These are phyloP conservation scores for Protaetia brevitarsis DNA, from an alignment of 1,140 invertebrate species.

Conservation along the genomic window DNA sequence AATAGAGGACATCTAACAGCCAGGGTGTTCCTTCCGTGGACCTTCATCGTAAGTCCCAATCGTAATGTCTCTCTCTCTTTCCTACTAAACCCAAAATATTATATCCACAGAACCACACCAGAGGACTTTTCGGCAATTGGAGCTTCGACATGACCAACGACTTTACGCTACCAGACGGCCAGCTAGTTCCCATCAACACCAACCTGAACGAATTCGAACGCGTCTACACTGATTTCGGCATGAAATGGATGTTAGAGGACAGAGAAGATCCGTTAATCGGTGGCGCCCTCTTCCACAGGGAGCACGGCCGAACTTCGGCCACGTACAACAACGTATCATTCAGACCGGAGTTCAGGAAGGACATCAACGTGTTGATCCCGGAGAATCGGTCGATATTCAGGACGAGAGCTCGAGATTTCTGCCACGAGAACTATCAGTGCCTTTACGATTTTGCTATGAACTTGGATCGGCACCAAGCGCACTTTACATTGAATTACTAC, in stretches of 20 bases:
- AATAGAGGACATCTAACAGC: constrained; percentile 83
- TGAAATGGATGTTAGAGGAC: constrained; percentile 77
- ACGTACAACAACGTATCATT: constrained; percentile 78
- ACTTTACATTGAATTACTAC: constrained; percentile 82
- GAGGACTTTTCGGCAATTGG: constrained; percentile 89
- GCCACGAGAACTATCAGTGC: constrained; percentile 81
- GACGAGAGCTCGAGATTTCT: constrained; percentile 64
- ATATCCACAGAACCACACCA: constrained; percentile 75
- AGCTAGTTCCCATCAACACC: constrained; percentile 49
- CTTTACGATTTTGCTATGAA: constrained; percentile 85
- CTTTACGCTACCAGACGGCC: constrained; percentile 74
- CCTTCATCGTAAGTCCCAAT: constrained; percentile 72
- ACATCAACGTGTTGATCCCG: constrained; percentile 69
- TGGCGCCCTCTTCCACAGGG: constrained; percentile 71
- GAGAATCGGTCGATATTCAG: constrained; percentile 67
- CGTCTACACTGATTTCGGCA: constrained; percentile 72
- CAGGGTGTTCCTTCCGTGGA: constrained; percentile 84
- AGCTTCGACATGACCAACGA: constrained; percentile 81
- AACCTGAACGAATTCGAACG: constrained; percentile 70
- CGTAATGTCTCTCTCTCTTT: no score
- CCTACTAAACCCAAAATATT: neutral
- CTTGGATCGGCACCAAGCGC: constrained; percentile 77
- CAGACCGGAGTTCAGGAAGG: constrained; percentile 66
- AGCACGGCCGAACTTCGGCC: constrained; percentile 74
- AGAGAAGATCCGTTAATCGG: constrained; percentile 58